Conservation (phyloP, 2,888 invertebrate species). For the Tenthredo notha region DNA sequence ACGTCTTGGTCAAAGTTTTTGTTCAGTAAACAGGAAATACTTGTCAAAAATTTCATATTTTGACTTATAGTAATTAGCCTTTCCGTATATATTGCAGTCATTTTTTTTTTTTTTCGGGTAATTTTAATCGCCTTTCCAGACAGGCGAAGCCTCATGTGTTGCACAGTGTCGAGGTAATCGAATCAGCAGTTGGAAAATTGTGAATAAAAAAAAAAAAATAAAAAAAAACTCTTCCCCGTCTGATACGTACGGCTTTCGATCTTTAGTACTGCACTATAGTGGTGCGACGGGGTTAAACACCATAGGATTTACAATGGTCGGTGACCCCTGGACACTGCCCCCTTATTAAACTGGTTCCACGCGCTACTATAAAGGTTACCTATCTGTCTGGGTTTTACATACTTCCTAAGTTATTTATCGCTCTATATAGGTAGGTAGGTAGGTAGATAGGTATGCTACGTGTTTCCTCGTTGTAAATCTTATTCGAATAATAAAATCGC, state of each 20-base stretch:
- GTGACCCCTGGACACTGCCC: conserved; percentile 52
- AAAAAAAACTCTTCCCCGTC: background rate
- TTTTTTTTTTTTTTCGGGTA: background rate
- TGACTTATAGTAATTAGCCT: no score
- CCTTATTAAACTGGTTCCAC: conserved; percentile 51
- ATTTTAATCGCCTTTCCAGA: background rate
- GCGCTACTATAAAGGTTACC: conserved; percentile 28
- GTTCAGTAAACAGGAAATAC: background rate
- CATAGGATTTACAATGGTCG: conserved; percentile 50
- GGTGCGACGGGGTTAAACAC: conserved; percentile 52
- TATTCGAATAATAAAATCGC: background rate
- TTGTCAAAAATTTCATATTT: background rate
- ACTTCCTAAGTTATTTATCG: conserved; percentile 35
- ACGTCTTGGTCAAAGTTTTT: background rate
- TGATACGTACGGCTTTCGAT: conserved; percentile 28
- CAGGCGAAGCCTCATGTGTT: background rate
- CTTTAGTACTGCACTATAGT: conserved; percentile 47
- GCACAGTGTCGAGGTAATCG: background rate
- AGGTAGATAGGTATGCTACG: background rate
- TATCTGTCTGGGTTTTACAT: conserved; percentile 42
- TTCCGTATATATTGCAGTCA: no score
- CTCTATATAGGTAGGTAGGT: background rate
- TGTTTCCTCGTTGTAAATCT: background rate
- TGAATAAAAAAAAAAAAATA: background rate
- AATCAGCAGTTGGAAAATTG: background rate